phyloP scores from a whole-genome alignment of 2,113 vertebrate species.

The Trichechus manatus region DNA sequence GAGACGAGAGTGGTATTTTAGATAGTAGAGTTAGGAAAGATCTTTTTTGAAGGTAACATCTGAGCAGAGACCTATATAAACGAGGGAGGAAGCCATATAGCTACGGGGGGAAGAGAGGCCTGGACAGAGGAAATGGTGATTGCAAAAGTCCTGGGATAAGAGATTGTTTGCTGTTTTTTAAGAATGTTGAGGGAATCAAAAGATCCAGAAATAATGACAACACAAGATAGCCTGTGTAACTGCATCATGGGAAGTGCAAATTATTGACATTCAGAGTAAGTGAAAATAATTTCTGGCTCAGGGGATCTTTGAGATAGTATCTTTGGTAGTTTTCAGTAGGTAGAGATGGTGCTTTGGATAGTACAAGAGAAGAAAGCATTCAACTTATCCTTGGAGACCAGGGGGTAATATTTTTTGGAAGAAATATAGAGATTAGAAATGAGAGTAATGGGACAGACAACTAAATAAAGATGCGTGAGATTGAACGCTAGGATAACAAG shows the following conservation, averaged over 20 bases:
- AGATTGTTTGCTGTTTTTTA: neutral
- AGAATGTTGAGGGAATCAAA: neutral
- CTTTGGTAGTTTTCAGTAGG: slow-evolving; percentile 34
- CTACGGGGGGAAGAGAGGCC: neutral
- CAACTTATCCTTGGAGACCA: neutral
- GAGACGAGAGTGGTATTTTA: neutral
- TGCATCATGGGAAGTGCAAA: neutral
- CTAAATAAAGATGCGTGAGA: slow-evolving; percentile 3
- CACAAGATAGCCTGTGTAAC: neutral
- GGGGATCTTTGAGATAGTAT: neutral
- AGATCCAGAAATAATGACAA: neutral
- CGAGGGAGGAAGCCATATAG: neutral
- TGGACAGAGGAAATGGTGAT: neutral
- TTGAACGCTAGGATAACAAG: neutral
- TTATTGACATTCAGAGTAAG: neutral
- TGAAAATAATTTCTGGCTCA: neutral
- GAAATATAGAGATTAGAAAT: neutral
- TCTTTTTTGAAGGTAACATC: neutral
- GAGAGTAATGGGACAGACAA: neutral
- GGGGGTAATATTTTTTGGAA: neutral
- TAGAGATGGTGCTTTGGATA: neutral
- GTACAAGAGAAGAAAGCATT: neutral
- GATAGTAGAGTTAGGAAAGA: neutral
- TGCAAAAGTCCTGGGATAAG: neutral
- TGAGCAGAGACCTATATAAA: neutral